A percentile compares a stretch with the other conserved stretches of the same genome.
Conservation (phyloP, 2,113 vertebrate species). For the Hippocampus zosterae region DNA sequence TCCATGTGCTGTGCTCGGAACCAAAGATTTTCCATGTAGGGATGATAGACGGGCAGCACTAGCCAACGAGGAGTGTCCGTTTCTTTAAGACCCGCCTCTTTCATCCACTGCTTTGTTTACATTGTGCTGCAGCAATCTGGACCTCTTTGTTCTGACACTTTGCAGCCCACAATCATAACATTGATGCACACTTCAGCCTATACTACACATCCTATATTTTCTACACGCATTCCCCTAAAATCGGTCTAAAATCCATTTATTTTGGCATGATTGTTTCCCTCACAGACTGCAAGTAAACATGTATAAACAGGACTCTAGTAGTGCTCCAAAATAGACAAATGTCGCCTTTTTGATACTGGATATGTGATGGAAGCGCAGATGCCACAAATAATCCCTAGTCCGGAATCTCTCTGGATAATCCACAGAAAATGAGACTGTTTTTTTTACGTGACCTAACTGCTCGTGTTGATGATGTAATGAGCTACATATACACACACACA, state of each 20-base stretch:
- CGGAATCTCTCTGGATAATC: constrained; percentile 38
- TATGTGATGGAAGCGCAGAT: constrained; percentile 20
- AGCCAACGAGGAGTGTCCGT: constrained; percentile 48
- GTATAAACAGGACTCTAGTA: background rate
- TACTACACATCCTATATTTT: background rate
- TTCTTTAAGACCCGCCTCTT: constrained; percentile 23
- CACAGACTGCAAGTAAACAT: background rate
- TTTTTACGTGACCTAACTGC: constrained; percentile 33
- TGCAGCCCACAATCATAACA: background rate
- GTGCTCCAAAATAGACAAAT: background rate
- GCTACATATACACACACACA: constrained; percentile 10
- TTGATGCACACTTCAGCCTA: background rate
- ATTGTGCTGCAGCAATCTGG: constrained; percentile 41
- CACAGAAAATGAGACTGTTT: constrained; percentile 36
- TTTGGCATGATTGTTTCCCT: background rate
- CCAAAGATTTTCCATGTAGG: constrained; percentile 50
- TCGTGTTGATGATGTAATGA: constrained; percentile 49
- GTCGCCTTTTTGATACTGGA: background rate
- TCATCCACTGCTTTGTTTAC: constrained; percentile 55
- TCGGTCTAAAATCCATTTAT: background rate
- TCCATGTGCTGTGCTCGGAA: constrained; percentile 36
- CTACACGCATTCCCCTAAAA: background rate
- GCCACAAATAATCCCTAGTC: constrained; percentile 28
- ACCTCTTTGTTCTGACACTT: constrained; percentile 26
- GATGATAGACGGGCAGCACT: constrained; percentile 35